Evolutionary conservation across 2,113 vertebrate species (phyloP).

Genomic region (Takifugu bimaculatus): DNA sequence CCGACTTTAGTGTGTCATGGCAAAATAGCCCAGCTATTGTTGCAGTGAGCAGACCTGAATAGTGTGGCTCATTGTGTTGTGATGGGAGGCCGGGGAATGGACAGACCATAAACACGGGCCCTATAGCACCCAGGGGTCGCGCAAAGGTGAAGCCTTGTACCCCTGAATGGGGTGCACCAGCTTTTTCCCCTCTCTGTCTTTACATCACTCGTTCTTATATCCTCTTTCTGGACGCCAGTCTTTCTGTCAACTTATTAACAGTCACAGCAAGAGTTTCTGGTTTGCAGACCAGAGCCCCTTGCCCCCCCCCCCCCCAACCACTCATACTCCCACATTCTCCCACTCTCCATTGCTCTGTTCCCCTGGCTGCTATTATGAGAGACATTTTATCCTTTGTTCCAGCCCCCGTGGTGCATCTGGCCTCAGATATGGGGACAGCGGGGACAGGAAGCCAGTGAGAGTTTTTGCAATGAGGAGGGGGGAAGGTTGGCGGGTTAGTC

Average conservation of each 20-base stretch:
- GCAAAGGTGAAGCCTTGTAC: constrained; percentile 72
- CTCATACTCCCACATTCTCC: constrained; percentile 38
- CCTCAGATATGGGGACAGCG: constrained; percentile 69
- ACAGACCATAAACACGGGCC: constrained; percentile 71
- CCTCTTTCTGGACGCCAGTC: constrained; percentile 24
- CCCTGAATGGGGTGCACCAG: constrained; percentile 43
- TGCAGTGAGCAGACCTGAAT: constrained; percentile 53
- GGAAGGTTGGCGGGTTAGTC: constrained; percentile 5
- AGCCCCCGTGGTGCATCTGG: constrained; percentile 76
- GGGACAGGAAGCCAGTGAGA: constrained; percentile 64
- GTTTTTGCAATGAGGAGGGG: constrained; percentile 39
- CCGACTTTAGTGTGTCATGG: constrained; percentile 59
- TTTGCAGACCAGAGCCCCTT: constrained; percentile 63
- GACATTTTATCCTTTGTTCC: constrained; percentile 79
- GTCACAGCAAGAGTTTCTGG: constrained; percentile 68
- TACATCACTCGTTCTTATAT: constrained; percentile 5
- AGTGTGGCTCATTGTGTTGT: constrained; percentile 72
- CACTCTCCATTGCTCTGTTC: constrained; percentile 56
- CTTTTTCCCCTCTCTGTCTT: constrained; percentile 16
- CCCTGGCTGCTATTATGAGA: constrained; percentile 73
- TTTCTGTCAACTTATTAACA: constrained; percentile 68
- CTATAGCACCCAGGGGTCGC: constrained; percentile 70
- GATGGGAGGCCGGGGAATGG: constrained; percentile 71
- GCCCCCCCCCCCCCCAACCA: constrained; percentile 26
- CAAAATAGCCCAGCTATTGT: constrained; percentile 76